phyloP scores from a whole-genome alignment of 2,888 invertebrate genomes.

The Tribolium freemani region DNA sequence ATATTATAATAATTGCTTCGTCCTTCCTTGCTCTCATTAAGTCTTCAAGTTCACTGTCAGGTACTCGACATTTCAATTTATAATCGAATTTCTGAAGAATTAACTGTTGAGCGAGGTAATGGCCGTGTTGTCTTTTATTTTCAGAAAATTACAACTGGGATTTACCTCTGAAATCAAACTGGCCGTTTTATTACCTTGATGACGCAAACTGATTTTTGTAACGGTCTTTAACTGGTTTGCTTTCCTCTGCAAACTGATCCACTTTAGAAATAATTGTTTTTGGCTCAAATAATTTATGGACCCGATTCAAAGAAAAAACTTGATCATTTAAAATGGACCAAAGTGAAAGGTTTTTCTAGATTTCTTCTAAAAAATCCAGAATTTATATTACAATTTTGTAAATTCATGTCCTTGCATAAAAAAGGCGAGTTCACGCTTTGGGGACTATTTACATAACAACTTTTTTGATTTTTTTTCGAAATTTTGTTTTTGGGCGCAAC shows the following conservation, averaged over 20 bases:
- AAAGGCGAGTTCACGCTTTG: neutral
- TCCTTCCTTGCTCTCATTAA: conserved; percentile 23
- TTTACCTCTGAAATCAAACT: neutral
- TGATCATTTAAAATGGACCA: no score
- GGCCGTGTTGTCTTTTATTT: neutral
- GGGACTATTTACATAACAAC: conserved; percentile 17
- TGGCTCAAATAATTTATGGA: neutral
- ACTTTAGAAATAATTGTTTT: neutral
- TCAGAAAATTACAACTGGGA: neutral
- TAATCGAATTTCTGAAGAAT: conserved; percentile 5
- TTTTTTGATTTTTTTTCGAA: conserved; percentile 2
- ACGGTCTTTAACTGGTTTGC: neutral
- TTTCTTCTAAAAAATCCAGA: no score
- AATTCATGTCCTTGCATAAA: conserved; percentile 4
- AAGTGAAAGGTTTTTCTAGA: no score
- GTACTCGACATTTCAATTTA: conserved; percentile 23
- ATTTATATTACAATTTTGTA: neutral
- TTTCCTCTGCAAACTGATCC: neutral
- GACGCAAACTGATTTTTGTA: neutral
- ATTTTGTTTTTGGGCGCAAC: conserved; percentile 1
- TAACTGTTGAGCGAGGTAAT: conserved; percentile 17
- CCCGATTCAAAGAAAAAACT: neutral
- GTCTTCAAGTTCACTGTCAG: conserved; percentile 32
- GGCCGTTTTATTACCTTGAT: neutral
- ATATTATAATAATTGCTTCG: conserved; percentile 14